These are phyloP conservation scores for Corapipo altera DNA, from an alignment of 2,113 vertebrate species.

Conservation along the genomic window DNA sequence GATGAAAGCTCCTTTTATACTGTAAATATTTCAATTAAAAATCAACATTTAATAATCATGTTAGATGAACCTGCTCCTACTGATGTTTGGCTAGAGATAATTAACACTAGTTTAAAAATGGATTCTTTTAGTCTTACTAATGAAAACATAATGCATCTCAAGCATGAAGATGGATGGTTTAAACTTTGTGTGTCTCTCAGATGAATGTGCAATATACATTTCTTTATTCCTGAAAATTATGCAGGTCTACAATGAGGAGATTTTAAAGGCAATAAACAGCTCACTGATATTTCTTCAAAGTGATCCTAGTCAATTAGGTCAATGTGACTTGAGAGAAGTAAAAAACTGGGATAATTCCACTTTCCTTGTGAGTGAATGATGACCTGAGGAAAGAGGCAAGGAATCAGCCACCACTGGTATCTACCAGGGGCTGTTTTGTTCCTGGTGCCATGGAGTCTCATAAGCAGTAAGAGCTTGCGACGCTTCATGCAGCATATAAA, in stretches of 20 bases:
- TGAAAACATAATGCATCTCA: background rate
- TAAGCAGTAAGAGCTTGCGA: background rate
- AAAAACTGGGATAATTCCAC: background rate
- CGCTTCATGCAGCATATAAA: background rate
- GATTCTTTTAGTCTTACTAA: background rate
- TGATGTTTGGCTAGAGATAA: conserved; percentile 23
- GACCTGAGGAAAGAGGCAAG: background rate
- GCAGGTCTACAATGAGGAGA: background rate
- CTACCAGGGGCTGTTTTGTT: background rate
- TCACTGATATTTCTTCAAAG: conserved; percentile 22
- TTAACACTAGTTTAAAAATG: conserved; percentile 17
- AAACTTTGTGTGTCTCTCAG: background rate
- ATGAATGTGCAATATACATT: background rate
- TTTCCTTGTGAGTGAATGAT: background rate
- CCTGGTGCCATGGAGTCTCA: background rate
- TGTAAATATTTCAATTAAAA: conserved; percentile 67
- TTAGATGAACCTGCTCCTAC: conserved; percentile 16
- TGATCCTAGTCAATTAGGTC: background rate
- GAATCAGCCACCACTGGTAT: background rate
- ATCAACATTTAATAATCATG: conserved; percentile 39
- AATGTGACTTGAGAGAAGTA: background rate
- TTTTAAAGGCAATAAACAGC: background rate
- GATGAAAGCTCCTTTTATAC: conserved; percentile 60
- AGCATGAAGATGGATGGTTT: background rate
- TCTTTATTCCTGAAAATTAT: background rate